Evolutionary conservation across 2,797 vertebrate species (phyloP).

Genomic region (Leptodactylus fallax): DNA sequence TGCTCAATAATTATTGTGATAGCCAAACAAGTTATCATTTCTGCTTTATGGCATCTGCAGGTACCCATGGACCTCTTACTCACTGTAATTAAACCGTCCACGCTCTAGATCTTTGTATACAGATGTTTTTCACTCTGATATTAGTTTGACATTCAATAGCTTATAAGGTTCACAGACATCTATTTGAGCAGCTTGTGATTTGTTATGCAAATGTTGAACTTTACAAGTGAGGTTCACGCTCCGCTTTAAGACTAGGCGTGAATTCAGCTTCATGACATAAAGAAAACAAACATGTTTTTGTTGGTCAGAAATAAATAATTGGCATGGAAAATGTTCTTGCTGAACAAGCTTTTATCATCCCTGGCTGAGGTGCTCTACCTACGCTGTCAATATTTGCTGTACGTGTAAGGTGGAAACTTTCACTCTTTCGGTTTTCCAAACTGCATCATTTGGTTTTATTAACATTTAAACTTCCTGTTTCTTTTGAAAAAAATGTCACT

Average conservation of each 20-base stretch:
- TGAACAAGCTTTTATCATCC: background rate
- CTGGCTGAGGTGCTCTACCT: constrained; percentile 18
- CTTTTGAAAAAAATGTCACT: constrained; percentile 39
- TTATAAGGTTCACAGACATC: background rate
- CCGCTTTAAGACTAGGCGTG: background rate
- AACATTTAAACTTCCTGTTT: constrained; percentile 60
- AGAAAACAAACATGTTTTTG: background rate
- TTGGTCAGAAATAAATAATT: constrained; percentile 23
- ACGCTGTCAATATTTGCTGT: constrained; percentile 38
- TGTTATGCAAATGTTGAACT: constrained; percentile 23
- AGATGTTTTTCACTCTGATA: background rate
- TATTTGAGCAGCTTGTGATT: background rate
- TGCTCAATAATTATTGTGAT: too few relatives aligned
- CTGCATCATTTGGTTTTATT: constrained; percentile 46
- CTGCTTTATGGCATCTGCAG: too few relatives aligned
- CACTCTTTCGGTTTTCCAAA: constrained; percentile 37
- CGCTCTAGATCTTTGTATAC: background rate
- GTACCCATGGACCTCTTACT: background rate
- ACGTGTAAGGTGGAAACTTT: constrained; percentile 50
- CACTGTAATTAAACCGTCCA: background rate
- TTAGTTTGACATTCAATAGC: constrained; percentile 1
- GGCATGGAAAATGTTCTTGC: background rate
- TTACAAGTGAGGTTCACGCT: background rate
- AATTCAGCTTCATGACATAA: background rate
- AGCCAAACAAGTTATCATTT: too few relatives aligned